A percentile compares a stretch with the other conserved stretches of the same genome.
Evolutionary conservation across 2,888 invertebrate species (phyloP).

Genomic region (Platycheirus albimanus): DNA sequence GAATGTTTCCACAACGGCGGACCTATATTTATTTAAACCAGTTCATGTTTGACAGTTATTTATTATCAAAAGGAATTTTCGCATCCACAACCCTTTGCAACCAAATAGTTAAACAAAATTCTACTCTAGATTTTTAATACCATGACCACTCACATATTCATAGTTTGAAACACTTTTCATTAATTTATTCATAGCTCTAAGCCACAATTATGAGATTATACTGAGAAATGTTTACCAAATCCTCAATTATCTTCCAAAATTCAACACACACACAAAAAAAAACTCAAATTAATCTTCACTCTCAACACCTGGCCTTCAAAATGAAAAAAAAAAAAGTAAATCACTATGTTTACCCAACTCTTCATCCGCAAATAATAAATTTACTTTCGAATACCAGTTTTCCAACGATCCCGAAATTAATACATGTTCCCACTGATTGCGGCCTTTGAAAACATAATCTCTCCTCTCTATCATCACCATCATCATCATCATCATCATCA

Average conservation of each 20-base stretch:
- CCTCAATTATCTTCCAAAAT: slow-evolving; percentile 44
- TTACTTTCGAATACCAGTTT: slow-evolving; percentile 40
- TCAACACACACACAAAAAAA: too few species aligned
- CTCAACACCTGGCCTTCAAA: slow-evolving; percentile 61
- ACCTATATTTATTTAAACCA: too few species aligned
- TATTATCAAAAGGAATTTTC: too few species aligned
- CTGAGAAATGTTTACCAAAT: slow-evolving; percentile 31
- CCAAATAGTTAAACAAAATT: too few species aligned
- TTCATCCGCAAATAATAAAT: slow-evolving; percentile 59
- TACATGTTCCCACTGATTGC: slow-evolving; percentile 56
- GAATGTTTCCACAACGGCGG: too few species aligned
- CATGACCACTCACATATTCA: too few species aligned
- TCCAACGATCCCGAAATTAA: slow-evolving; percentile 34
- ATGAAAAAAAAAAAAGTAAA: slow-evolving; percentile 3
- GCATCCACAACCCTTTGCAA: too few species aligned
- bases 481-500: slow-evolving; percentile 15
- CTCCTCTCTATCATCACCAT: slow-evolving; percentile 43
- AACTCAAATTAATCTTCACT: slow-evolving; percentile 43
- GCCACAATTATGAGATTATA: slow-evolving; percentile 31
- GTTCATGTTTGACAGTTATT: too few species aligned
- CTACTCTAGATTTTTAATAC: too few species aligned
- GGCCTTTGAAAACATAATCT: slow-evolving; percentile 57
- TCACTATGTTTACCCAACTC: slow-evolving; percentile 64
- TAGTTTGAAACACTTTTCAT: background rate
- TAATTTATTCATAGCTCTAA: slow-evolving; percentile 25